Conservation (phyloP, 2,113 vertebrate species). For the Anolis sagrei region DNA sequence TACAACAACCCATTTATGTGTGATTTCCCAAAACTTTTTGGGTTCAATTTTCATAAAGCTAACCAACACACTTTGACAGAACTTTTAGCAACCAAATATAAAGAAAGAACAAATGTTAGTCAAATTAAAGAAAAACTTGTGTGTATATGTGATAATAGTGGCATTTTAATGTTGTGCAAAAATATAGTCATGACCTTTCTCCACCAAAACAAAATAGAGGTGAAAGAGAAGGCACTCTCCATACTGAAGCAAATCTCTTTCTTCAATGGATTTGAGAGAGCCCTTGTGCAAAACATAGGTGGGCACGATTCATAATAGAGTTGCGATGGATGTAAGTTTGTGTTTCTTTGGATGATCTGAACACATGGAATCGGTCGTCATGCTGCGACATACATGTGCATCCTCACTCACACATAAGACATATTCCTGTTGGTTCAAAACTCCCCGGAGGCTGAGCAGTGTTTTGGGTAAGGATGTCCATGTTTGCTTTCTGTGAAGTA, state of each 20-base stretch:
- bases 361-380: background rate
- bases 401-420: background rate
- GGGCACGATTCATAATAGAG: background rate
- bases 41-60: background rate
- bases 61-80: background rate
- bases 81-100: background rate
- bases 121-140: background rate
- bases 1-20: background rate
- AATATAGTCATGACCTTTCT: background rate
- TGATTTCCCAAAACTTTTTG: background rate
- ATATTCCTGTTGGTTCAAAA: background rate
- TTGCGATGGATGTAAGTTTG: background rate
- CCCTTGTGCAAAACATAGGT: too few species aligned
- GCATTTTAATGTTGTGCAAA: background rate
- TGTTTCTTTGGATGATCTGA: background rate
- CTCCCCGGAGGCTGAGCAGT: fast-evolving
- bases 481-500: background rate
- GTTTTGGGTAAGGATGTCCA: fast-evolving
- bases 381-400: background rate
- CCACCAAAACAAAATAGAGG: background rate
- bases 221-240: background rate
- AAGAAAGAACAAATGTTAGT: background rate
- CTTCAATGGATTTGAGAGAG: background rate
- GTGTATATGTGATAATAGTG: background rate
- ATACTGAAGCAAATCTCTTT: background rate